Conservation (phyloP, 2,888 invertebrate species). For the Volucella zonaria region DNA sequence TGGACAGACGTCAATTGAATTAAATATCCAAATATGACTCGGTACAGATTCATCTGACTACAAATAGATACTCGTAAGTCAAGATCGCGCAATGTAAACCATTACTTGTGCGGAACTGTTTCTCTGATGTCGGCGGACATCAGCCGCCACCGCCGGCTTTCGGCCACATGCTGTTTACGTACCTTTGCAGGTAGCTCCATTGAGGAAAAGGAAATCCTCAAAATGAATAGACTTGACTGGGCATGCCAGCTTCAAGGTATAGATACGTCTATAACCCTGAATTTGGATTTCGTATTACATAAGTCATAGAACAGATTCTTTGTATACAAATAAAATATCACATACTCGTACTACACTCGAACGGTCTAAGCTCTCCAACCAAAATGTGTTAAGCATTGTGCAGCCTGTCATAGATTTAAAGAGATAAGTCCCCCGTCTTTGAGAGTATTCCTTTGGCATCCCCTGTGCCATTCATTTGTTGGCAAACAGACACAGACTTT, state of each 20-base stretch:
- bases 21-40: constrained; percentile 67
- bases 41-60: constrained; percentile 65
- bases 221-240: constrained; percentile 57
- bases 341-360: constrained; percentile 30
- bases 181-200: constrained; percentile 11
- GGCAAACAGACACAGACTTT: constrained; percentile 50
- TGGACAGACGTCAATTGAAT: constrained; percentile 49
- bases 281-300: constrained; percentile 49
- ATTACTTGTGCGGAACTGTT: constrained; percentile 48
- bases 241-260: constrained; percentile 57
- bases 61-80: constrained; percentile 56
- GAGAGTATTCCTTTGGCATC: constrained; percentile 52
- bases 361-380: constrained; percentile 40
- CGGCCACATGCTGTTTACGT: background rate
- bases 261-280: constrained; percentile 52
- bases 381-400: constrained; percentile 17
- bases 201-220: constrained; percentile 25
- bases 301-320: constrained; percentile 51
- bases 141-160: constrained; percentile 9
- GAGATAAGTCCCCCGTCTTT: constrained; percentile 66
- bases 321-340: constrained; percentile 1
- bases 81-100: constrained; percentile 51
- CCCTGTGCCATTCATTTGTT: constrained; percentile 48
- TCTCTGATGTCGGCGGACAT: constrained; percentile 36
- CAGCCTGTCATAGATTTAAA: constrained; percentile 62